Base-by-base conservation (phyloP, 2,888 invertebrate species). In the Rhagophthalmus giganteus region DNA sequence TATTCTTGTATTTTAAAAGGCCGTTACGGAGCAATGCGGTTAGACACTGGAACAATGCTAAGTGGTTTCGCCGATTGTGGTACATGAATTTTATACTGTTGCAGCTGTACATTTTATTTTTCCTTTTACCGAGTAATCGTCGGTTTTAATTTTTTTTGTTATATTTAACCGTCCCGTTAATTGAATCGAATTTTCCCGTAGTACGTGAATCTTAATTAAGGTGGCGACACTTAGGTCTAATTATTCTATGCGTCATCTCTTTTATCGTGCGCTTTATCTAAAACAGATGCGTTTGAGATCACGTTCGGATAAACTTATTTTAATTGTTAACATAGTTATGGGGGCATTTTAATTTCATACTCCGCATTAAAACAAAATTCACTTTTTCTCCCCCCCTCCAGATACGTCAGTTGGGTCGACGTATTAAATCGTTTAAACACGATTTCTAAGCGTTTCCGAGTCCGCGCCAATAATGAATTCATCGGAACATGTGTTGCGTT, bases 241-340 rank as follows among this genome's bases (percentile, higher is more conserved):
- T 59, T 57, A 54, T 38, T 41, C 24, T 33, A 55, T 61, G 60
- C 61, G 60, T 62, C 62, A 60, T 60, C 52, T 52, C 53, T 48
- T 51, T 62, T 69, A 70, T 70, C 69, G 34, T 30, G 50, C 62
- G 60, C 59, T 68, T 68, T 68, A 72, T 72, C 72, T 72, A 71
- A 72, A 72, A 67, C 70, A 67, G 68, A 68, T 69, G 69, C 69
- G 65, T 69, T 72, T 72, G 71, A 71, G 72, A 72, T 72, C 64
- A 54, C 54, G 24, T 13, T 31, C 8, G 27, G 40, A 40, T 46
- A 62, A 67, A n/a, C n/a, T 7, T 28, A 48, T 24, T 48, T 34
- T 48, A 48, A 48, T 48, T 48, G 35, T 40, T 28, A 11, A 20
- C 9, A 14, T 11, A 20, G n/a, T 27, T 40, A 28, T 39, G n/a